These are phyloP conservation scores for Aplocera efformata DNA, from an alignment of 2,888 invertebrate species.

Conservation along the genomic window DNA sequence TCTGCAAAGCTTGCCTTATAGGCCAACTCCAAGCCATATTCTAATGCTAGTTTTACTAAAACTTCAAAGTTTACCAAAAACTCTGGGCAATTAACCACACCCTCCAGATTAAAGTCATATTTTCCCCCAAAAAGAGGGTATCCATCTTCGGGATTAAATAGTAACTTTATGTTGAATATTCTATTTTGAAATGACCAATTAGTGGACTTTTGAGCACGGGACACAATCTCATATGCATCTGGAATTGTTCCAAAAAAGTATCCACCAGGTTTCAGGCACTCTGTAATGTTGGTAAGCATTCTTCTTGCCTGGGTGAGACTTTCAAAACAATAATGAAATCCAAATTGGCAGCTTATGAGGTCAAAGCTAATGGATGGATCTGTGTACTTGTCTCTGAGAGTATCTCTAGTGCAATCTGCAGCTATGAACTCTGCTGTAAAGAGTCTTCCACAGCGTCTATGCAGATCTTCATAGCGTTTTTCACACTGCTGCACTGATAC, in stretches of 20 bases:
- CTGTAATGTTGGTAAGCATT: slow-evolving; percentile 96
- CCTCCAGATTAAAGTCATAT: slow-evolving; percentile 97
- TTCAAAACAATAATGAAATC: slow-evolving; percentile 98
- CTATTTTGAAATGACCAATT: slow-evolving; percentile 87
- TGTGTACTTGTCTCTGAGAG: slow-evolving; percentile 87
- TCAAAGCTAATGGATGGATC: slow-evolving; percentile 91
- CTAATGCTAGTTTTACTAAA: slow-evolving; percentile 85
- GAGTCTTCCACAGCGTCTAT: slow-evolving; percentile 57
- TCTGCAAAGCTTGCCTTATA: slow-evolving; percentile 88
- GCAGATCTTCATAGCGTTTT: slow-evolving; percentile 88
- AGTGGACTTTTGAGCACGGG: slow-evolving; percentile 81
- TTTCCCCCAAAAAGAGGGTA: slow-evolving; percentile 96
- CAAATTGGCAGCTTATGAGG: slow-evolving; percentile 98
- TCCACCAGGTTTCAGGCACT: slow-evolving; percentile 93
- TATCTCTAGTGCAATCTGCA: slow-evolving; percentile 94
- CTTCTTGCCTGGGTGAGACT: slow-evolving; percentile 92
- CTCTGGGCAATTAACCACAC: slow-evolving; percentile 98
- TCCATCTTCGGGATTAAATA: slow-evolving; percentile 81
- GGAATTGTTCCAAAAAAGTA: slow-evolving; percentile 98
- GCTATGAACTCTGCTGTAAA: slow-evolving; percentile 95
- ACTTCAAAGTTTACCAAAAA: slow-evolving; percentile 97
- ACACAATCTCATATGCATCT: slow-evolving; percentile 95
- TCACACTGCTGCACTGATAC: slow-evolving; percentile 95
- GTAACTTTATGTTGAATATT: slow-evolving; percentile 86
- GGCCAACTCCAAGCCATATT: slow-evolving; percentile 85